Base-by-base conservation (phyloP, 2,888 invertebrate genomes). In the Hyles lineata region DNA sequence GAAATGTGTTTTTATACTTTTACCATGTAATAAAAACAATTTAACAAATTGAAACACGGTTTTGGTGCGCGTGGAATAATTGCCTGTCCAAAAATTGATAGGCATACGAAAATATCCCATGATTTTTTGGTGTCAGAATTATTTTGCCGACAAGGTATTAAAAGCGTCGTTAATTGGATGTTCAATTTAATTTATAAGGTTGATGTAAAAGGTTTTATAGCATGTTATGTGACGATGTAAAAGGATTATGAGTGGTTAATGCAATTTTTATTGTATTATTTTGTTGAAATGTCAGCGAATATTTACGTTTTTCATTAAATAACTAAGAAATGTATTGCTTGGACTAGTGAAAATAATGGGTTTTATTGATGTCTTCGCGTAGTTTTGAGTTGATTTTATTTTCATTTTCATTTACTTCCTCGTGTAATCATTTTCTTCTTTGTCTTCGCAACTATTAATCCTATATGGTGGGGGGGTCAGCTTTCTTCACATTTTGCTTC, bases 71-170 rank as follows among this genome's bases (percentile, higher is more conserved):
- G 70, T 55, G 32, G 23, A 70, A 70, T 70, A 70, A 70, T 70
- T 70, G 70, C 70, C 70, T 70, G 70, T 70, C 70, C 55, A 70
- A 70, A 70, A 70, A 55, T 58, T 70, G 70, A 70, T 58, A 19
- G 70, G 55, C 55, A 70, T 55, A 58, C 70, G 70, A 58, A 70
- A 70, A 70, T 70, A 70, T 70, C 70, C 55, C 70, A 55, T 70
- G 21, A 70, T 70, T 70, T 70, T 70, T 70, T 70, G 58, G 55
- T 70, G 70, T 70, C 70, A 32, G n/a, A 58, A 70, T 70, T 70
- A 70, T 70, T 70, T 70, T 70, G 70, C 55, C 70, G 70, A 70
- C 70, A 70, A 29, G 70, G 55, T 70, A 70, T 70, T 70, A 70
- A 70, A 70, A 58, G 55, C 70, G 15, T 29, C 70, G 70, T 70